Evolutionary conservation across 2,113 vertebrate genomes (phyloP).

Genomic region (Marmota monax): DNA sequence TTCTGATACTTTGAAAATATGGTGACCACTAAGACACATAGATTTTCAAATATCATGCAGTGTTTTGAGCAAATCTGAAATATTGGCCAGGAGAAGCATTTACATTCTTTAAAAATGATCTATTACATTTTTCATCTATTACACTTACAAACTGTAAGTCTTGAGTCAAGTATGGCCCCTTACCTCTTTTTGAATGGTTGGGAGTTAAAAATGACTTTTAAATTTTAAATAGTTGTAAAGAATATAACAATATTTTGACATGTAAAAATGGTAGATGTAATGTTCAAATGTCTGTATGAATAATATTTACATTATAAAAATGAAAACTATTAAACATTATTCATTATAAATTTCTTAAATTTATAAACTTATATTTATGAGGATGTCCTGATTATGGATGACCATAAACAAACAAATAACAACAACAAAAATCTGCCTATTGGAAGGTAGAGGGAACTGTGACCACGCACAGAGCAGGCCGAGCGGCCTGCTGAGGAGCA

Average conservation of each 20-base stretch:
- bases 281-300: not conserved
- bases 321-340: not conserved
- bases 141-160: not conserved
- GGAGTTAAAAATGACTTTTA: not conserved
- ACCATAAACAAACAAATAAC: not conserved
- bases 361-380: not conserved
- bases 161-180: not conserved
- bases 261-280: not conserved
- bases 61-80: not conserved
- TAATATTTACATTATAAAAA: not conserved
- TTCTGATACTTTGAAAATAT: not conserved
- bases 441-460: too few relatives aligned
- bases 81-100: not conserved
- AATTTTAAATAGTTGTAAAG: not conserved
- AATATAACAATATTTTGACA: not conserved
- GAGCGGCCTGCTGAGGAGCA: too few relatives aligned
- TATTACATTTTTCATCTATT: not conserved
- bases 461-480: too few relatives aligned
- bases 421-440: not conserved
- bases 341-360: not conserved
- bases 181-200: not conserved
- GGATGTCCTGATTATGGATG: not conserved
- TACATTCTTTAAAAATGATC: too few relatives aligned
- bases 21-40: not conserved
- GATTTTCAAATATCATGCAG: not conserved